Evolutionary conservation across 2,797 vertebrate species (phyloP), one percentile per base, ranked within the genome.

Genomic region (Fundulus diaphanus): DNA sequence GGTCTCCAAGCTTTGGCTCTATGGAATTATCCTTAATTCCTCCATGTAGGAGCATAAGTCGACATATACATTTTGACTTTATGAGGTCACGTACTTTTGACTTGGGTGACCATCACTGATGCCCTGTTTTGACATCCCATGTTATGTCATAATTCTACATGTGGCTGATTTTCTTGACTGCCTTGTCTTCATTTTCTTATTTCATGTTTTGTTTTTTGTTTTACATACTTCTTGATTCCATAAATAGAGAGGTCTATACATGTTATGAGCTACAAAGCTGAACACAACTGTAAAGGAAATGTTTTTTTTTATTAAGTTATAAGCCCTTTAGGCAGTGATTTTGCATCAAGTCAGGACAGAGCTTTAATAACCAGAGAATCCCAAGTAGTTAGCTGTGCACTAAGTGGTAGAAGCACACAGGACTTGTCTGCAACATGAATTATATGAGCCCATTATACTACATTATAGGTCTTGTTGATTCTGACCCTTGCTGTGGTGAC

Each of bases 381-480:
- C 59, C 11, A 16, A 56, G 37, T 69, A 16, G 48, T 52, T 72
- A 29, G 31, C 18, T 66, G 46, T 44, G 79, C 67, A 44, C 49
- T 59, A 35, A 72, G 67, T 72, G 73, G 78, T 85, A 87, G 81
- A 86, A 88, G 69, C 51, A 73, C 68, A 73, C 78, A 78, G 85
- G 48, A 78, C 66, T 78, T 79, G n/a, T n/a, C n/a, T n/a, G 81
- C 83, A 86, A 88, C 75, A 85, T 84, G 80, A 89, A 76, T 87
- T 90, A 80, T 82, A 79, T 77, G 73, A 77, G 68, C 37, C 84
- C 77, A 78, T 88, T 83, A 83, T 79, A 74, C 82, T 74, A 79
- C 74, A 63, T 73, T 65, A 80, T 77, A 82, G 82, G 72, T 73
- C 76, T 79, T 81, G 78, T 83, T 93, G 83, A 87, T 83, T 82